These are phyloP conservation scores for Bombus confusus DNA, from an alignment of 1,140 invertebrate genomes.

Conservation along the genomic window DNA sequence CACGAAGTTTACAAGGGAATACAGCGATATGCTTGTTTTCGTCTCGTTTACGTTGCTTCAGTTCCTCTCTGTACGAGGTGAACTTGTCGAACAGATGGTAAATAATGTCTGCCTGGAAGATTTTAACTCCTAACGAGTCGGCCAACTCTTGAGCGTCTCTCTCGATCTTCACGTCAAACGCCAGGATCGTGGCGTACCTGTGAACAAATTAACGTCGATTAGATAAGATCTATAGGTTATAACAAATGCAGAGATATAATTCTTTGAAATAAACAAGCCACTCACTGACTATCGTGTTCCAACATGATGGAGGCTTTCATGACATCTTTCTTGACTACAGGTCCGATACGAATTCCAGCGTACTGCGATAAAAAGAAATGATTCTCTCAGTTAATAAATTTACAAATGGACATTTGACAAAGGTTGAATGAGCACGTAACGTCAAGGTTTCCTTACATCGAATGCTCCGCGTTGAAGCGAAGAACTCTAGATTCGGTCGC, in stretches of 20 bases:
- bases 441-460: not conserved
- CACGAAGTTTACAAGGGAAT: conserved; percentile 97
- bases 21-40: conserved; percentile 98
- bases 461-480: not conserved
- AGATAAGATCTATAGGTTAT: not conserved
- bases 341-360: conserved; percentile 98
- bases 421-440: not conserved
- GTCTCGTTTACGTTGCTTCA: conserved; percentile 96
- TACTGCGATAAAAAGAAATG: conserved; percentile 86
- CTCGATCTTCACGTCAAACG: conserved; percentile 99
- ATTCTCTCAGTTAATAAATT: not conserved
- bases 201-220: not conserved
- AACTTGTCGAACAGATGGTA: conserved; percentile 99
- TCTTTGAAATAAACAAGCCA: conserved; percentile 66
- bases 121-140: conserved; percentile 95
- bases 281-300: conserved; percentile 98
- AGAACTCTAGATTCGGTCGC: not conserved
- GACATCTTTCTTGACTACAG: conserved; percentile 99
- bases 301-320: conserved; percentile 99
- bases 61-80: conserved; percentile 95
- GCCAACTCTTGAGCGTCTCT: conserved; percentile 98
- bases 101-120: conserved; percentile 99
- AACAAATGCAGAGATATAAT: not conserved
- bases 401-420: not conserved
- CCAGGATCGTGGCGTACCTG: conserved; percentile 98